These are phyloP conservation scores for Neodiprion lecontei DNA, from an alignment of 1,140 invertebrate genomes.

Conservation along the genomic window DNA sequence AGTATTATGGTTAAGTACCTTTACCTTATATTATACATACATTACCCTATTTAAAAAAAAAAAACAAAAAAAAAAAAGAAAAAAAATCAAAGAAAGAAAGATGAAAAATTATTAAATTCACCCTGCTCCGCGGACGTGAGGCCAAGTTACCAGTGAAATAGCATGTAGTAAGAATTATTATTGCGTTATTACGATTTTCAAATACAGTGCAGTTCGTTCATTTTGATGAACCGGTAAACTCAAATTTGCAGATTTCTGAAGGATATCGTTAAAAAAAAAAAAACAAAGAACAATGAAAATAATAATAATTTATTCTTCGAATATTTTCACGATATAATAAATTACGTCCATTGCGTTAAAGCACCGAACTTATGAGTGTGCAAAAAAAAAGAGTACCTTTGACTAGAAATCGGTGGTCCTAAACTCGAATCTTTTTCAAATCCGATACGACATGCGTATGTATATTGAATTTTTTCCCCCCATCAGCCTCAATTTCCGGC, in stretches of 20 bases:
- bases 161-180: slow-evolving; percentile 27
- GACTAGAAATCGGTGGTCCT: no score
- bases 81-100: background rate
- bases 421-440: no score
- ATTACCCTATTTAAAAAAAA: background rate
- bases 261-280: no score
- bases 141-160: slow-evolving; percentile 52
- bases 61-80: background rate
- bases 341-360: no score
- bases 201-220: background rate
- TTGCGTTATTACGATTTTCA: background rate
- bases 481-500: background rate
- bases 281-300: no score
- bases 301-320: no score
- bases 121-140: slow-evolving; percentile 46
- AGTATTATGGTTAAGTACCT: background rate
- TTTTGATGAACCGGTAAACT: no score
- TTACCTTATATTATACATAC: slow-evolving; percentile 13
- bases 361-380: no score
- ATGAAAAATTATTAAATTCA: slow-evolving; percentile 10
- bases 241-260: no score
- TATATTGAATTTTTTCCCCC: background rate
- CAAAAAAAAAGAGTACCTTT: no score
- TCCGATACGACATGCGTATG: background rate
- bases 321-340: no score